Evolutionary conservation across 64 coral and sea anemone genomes (phyloP).

Genomic region (Astreopora myriophthalma): DNA sequence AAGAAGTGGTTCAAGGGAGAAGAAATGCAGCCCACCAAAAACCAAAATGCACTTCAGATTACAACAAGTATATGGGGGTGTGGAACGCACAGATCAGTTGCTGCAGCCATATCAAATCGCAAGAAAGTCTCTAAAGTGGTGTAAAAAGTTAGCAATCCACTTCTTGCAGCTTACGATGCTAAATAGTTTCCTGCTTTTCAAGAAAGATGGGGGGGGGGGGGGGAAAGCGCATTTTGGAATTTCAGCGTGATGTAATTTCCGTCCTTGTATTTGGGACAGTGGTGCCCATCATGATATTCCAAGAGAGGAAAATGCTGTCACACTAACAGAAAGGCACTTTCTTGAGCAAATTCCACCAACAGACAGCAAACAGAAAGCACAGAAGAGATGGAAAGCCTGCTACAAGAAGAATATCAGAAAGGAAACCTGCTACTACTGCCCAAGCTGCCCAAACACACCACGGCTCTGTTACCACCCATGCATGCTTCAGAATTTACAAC

Average conservation of each 20-base stretch:
- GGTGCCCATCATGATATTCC: background rate
- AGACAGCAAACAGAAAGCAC: background rate
- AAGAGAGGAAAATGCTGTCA: constrained; percentile 1
- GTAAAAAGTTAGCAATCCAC: constrained; percentile 17
- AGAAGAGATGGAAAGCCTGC: constrained; percentile 23
- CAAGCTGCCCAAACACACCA: background rate
- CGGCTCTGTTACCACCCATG: background rate
- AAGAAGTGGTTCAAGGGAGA: background rate
- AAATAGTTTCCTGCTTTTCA: constrained; percentile 5
- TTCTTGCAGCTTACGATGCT: constrained; percentile 21
- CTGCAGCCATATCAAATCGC: background rate
- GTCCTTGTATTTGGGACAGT: background rate
- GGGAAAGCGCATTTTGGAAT: constrained; percentile 1
- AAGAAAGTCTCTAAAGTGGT: background rate
- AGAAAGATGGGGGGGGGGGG: constrained; percentile 35
- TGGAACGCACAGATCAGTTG: constrained; percentile 11
- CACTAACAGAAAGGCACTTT: constrained; percentile 19
- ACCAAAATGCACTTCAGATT: background rate
- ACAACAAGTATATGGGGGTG: constrained; percentile 36
- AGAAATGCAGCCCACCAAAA: background rate
- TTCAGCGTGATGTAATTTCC: constrained; percentile 5
- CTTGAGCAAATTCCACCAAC: constrained; percentile 6
- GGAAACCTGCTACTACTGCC: background rate
- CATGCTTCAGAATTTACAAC: no score
- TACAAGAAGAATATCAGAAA: background rate